Evolutionary conservation across 2,888 invertebrate species (phyloP), one percentile per base, ranked within the genome.

Genomic region (Coecobrya sp.): DNA sequence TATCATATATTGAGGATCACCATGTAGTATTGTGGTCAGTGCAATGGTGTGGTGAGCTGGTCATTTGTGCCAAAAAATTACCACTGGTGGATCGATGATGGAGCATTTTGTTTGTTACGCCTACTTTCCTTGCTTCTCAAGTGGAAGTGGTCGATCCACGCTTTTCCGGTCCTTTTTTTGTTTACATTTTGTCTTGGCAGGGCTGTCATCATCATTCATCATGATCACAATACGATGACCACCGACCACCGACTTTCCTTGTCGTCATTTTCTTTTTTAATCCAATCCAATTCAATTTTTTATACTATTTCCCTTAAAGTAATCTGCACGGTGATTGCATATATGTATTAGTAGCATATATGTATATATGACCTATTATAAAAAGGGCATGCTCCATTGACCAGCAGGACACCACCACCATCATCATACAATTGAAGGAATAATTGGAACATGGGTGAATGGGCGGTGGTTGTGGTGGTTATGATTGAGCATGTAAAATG

Each of bases 191-290:
- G 5, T 73, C 70, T 73, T 73, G 73, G 73, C 73, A 36, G 36
- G 19, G 4, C 19, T n/a, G 73, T 73, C 73, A 73, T 73, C 73
- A 73, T 73, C 73, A 73, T 73, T 73, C 73, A 73, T 73, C 73
- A 73, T 73, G 73, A 45, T 19, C 42, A 73, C 45, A 62, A 5
- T 13, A 27, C 30, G 68, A 68, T 68, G 27, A 68, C 30, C 68
- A 68, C 11, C 62, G 19, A 11, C 55, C 19, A 36, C 36, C 36
- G 68, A n/a, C 42, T 45, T 19, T 42, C 22, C 73, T 73, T 19
- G 73, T 73, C n/a, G n/a, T 70, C 65, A 27, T 30, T 68, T 73
- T 45, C 19, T 22, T 65, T 62, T 42, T 73, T 73, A 42, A 10
- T 36, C 42, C 45, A 73, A 73, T 73, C 73, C 73, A 65, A 65